Conservation (phyloP, 2,888 invertebrate species). For the Uloborus plumipes region DNA sequence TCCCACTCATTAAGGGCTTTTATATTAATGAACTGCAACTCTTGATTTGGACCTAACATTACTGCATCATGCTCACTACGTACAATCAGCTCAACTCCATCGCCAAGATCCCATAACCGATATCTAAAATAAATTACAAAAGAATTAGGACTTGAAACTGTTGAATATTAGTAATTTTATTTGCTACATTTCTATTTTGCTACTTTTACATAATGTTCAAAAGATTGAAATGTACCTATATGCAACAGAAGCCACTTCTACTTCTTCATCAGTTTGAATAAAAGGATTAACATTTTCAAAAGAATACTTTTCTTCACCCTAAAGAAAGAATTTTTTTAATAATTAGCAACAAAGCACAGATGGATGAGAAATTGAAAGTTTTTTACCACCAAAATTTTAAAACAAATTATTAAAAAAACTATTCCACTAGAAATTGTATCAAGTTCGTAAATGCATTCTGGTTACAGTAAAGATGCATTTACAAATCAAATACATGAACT, state of each 20-base stretch:
- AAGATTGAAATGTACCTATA: slow-evolving; percentile 77
- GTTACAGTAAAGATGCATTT: no score
- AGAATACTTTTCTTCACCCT: slow-evolving; percentile 86
- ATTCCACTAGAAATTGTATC: no score
- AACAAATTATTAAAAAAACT: no score
- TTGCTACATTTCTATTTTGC: no score
- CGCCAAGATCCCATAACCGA: slow-evolving; percentile 95
- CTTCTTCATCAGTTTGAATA: slow-evolving; percentile 87
- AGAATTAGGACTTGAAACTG: background rate
- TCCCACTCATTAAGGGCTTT: slow-evolving; percentile 99
- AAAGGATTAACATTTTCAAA: slow-evolving; percentile 95
- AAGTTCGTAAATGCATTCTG: no score
- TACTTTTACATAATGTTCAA: background rate
- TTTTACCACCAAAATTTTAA: no score
- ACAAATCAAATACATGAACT: no score
- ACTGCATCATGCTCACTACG: slow-evolving; percentile 98
- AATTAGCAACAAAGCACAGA: no score
- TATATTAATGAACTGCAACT: slow-evolving; percentile 92
- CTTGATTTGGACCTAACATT: slow-evolving; percentile 86
- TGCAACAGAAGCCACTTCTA: slow-evolving; percentile 93
- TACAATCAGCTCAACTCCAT: slow-evolving; percentile 89
- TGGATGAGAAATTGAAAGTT: no score
- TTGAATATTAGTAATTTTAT: no score
- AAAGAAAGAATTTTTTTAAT: slow-evolving; percentile 24
- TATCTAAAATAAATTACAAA: slow-evolving; percentile 74